Evolutionary conservation across 2,888 invertebrate genomes (phyloP).

Genomic region (Tachina lurida): DNA sequence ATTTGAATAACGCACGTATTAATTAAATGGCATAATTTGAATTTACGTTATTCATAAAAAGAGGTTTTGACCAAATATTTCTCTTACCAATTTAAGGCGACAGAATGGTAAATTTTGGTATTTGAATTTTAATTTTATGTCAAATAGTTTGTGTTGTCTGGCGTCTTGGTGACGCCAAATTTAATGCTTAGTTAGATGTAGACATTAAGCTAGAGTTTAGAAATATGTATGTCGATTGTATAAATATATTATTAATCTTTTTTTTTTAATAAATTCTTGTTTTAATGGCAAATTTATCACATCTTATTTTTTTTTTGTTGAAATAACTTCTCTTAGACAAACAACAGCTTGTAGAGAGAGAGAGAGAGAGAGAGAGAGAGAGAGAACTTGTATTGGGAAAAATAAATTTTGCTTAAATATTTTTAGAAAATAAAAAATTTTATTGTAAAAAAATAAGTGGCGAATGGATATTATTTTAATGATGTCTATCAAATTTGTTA

Average conservation of each 20-base stretch:
- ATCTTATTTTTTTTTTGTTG: conserved; percentile 11
- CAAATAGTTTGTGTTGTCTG: conserved; percentile 44
- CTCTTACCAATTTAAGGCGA: conserved; percentile 51
- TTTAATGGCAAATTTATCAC: conserved; percentile 19
- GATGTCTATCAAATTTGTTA: no score
- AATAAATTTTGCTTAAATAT: not conserved
- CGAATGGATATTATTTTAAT: no score
- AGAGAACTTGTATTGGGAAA: not conserved
- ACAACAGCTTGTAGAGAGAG: no score
- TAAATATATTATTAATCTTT: conserved; percentile 9
- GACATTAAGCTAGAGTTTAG: not conserved
- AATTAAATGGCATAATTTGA: not conserved
- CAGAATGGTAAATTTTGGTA: conserved; percentile 76
- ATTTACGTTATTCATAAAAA: conserved; percentile 76
- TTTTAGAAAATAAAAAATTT: no score
- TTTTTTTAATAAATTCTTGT: conserved; percentile 19
- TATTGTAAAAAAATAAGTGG: no score
- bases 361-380: not conserved
- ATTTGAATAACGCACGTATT: not conserved
- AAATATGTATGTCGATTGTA: conserved; percentile 6
- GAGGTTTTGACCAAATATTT: conserved; percentile 13
- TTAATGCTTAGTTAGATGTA: conserved; percentile 21
- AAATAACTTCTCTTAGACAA: not conserved
- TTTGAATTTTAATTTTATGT: conserved; percentile 23
- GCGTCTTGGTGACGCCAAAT: conserved; percentile 72